Evolutionary conservation across 2,888 invertebrate species (phyloP).

Genomic region (Hololepta plana): DNA sequence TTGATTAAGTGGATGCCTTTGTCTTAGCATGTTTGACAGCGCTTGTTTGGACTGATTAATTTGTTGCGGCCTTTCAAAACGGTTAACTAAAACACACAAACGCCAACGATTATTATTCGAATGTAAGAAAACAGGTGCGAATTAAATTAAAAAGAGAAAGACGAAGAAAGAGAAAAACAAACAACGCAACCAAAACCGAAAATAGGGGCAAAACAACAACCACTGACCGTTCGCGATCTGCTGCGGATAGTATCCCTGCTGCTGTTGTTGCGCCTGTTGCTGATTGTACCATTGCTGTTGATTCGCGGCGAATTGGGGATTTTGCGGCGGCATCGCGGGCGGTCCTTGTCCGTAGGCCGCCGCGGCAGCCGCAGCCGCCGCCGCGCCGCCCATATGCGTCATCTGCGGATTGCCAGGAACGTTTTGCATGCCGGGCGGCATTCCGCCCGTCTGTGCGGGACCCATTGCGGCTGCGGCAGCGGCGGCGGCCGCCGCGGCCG

Average conservation of each 20-base stretch:
- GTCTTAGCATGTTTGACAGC: slow-evolving; percentile 66
- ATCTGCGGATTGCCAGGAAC: slow-evolving; percentile 6
- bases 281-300: slow-evolving; percentile 38
- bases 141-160: too few relatives aligned
- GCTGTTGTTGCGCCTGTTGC: slow-evolving; percentile 25
- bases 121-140: too few relatives aligned
- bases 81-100: slow-evolving; percentile 25
- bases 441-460: slow-evolving; percentile 7
- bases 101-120: too few relatives aligned
- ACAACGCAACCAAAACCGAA: neutral
- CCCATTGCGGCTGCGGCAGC: slow-evolving; percentile 8
- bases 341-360: slow-evolving; percentile 8
- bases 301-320: slow-evolving; percentile 24
- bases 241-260: slow-evolving; percentile 27
- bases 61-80: slow-evolving; percentile 29
- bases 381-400: slow-evolving; percentile 8
- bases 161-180: too few relatives aligned
- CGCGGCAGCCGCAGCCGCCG: neutral
- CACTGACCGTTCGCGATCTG: slow-evolving; percentile 26
- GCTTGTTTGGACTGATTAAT: slow-evolving; percentile 71
- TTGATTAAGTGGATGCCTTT: slow-evolving; percentile 45
- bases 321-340: slow-evolving; percentile 20
- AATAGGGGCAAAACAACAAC: slow-evolving; percentile 1
- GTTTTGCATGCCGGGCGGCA: slow-evolving; percentile 7
- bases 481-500: slow-evolving; percentile 5